phyloP scores from a whole-genome alignment of 2,888 invertebrate genomes.

The Tethea ocularis region DNA sequence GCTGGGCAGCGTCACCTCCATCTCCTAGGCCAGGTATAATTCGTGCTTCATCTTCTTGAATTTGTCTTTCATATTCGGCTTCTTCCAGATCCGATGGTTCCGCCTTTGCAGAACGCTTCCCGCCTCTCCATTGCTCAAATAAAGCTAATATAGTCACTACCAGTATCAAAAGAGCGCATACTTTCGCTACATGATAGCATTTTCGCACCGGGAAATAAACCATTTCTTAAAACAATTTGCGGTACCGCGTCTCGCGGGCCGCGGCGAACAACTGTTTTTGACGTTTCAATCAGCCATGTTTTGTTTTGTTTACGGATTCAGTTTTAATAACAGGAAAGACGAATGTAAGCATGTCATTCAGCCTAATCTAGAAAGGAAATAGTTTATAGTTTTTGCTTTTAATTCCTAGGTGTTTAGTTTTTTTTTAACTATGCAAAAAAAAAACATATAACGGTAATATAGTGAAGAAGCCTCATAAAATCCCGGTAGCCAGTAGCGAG shows the following conservation, averaged over 20 bases:
- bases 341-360: constrained; percentile 85
- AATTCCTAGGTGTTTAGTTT: neutral
- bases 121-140: constrained; percentile 75
- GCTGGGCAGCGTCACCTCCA: constrained; percentile 85
- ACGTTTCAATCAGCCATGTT: constrained; percentile 50
- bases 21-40: constrained; percentile 89
- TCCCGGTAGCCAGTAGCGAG: too few species aligned
- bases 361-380: constrained; percentile 51
- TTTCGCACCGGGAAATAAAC: constrained; percentile 70
- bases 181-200: constrained; percentile 66
- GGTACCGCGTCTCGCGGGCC: constrained; percentile 38
- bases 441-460: too few species aligned
- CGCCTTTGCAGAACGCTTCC: constrained; percentile 56
- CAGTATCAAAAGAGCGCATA: constrained; percentile 56
- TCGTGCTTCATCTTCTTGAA: constrained; percentile 85
- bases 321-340: constrained; percentile 66
- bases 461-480: too few species aligned
- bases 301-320: constrained; percentile 57
- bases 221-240: constrained; percentile 43
- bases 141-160: constrained; percentile 62
- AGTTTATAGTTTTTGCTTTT: constrained; percentile 9
- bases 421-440: too few species aligned
- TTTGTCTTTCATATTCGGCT: constrained; percentile 73
- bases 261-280: constrained; percentile 55
- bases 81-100: constrained; percentile 44